phyloP scores from a whole-genome alignment of 2,113 vertebrate species.

The Rhadina sibilatrix region DNA sequence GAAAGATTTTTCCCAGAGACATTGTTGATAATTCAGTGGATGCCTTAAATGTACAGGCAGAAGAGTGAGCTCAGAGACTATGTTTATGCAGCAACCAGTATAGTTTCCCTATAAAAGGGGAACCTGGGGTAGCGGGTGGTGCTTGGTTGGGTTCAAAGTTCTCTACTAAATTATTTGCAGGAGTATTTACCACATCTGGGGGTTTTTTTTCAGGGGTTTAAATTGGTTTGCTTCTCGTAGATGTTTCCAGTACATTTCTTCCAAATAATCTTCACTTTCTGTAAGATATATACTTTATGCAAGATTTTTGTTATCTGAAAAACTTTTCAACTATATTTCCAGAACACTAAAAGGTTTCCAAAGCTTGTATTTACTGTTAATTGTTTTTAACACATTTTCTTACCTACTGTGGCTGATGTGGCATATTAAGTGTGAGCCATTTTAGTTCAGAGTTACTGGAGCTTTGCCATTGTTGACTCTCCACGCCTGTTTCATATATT shows the following conservation, averaged over 20 bases:
- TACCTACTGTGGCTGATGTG: not conserved
- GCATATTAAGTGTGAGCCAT: not conserved
- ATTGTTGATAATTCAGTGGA: not conserved
- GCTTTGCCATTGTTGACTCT: not conserved
- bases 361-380: not conserved
- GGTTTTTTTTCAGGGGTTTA: not conserved
- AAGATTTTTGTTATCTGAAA: not conserved
- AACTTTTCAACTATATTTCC: not conserved
- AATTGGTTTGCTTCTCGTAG: not conserved
- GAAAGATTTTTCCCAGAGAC: not conserved
- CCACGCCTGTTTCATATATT: not conserved
- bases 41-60: not conserved
- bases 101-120: not conserved
- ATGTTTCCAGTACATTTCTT: not conserved
- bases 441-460: not conserved
- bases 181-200: not conserved
- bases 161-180: not conserved
- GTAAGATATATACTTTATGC: not conserved
- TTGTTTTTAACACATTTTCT: not conserved
- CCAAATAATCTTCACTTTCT: not conserved
- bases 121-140: rapidly evolving
- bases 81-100: not conserved
- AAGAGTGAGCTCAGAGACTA: not conserved
- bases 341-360: not conserved
- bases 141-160: not conserved